Evolutionary conservation across 2,797 vertebrate genomes (phyloP).

Genomic region (Pseudopleuronectes americanus): DNA sequence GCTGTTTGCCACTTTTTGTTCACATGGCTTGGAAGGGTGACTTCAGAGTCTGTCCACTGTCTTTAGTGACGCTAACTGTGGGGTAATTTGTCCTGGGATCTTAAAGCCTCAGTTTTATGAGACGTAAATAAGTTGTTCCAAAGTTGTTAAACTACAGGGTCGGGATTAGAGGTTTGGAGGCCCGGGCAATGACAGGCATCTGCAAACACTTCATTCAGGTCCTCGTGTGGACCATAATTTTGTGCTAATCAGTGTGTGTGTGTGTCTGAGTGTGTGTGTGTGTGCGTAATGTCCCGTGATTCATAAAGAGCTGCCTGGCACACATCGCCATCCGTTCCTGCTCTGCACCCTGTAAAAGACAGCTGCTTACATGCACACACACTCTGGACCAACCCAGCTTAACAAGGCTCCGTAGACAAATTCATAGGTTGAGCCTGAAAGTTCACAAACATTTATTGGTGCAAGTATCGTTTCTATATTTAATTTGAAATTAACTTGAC

Average conservation of each 20-base stretch:
- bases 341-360: conserved; percentile 68
- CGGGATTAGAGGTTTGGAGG: conserved; percentile 55
- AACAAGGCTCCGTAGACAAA: conserved; percentile 47
- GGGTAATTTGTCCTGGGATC: conserved; percentile 56
- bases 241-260: conserved; percentile 66
- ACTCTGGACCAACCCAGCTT: conserved; percentile 36
- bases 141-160: conserved; percentile 61
- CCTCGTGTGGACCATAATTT: conserved; percentile 60
- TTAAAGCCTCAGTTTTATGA: conserved; percentile 54
- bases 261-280: conserved; percentile 53
- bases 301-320: conserved; percentile 58
- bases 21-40: conserved; percentile 29
- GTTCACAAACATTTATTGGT: conserved; percentile 18
- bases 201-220: conserved; percentile 71
- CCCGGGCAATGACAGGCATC: conserved; percentile 52
- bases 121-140: conserved; percentile 51
- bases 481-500: no score
- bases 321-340: conserved; percentile 57
- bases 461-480: not conserved
- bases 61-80: conserved; percentile 40
- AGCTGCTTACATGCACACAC: conserved; percentile 55
- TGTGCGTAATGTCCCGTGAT: conserved; percentile 68
- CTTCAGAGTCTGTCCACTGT: conserved; percentile 28
- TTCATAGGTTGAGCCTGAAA: conserved; percentile 15
- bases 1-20: conserved; percentile 29